phyloP scores from a whole-genome alignment of 2,888 invertebrate species.

The Acanthosepion pharaonis region DNA sequence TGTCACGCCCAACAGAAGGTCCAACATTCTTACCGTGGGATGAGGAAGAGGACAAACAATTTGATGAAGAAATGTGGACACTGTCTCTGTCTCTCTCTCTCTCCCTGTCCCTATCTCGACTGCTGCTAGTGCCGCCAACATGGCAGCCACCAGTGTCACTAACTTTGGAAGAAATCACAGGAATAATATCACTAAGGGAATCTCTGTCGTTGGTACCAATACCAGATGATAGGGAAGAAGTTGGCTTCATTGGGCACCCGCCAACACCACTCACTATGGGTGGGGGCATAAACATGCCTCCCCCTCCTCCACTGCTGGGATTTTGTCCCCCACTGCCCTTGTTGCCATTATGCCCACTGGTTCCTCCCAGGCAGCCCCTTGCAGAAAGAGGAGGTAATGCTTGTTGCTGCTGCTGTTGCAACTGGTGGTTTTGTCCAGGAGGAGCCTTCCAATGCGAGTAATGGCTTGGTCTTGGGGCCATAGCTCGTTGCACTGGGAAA shows the following conservation, averaged over 20 bases:
- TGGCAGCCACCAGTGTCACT: not conserved
- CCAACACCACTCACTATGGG: not conserved
- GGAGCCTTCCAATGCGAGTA: constrained; percentile 36
- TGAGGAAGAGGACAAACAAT: not conserved
- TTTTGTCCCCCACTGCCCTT: not conserved
- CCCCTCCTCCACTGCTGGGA: not conserved
- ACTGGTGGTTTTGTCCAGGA: not conserved
- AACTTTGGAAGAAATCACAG: constrained; percentile 38
- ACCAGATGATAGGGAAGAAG: not conserved
- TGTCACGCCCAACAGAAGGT: not conserved
- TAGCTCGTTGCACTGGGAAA: not conserved
- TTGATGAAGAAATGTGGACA: not conserved
- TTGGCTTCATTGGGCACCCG: not conserved
- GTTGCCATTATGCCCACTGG: not conserved
- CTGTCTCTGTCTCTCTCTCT: constrained; percentile 33
- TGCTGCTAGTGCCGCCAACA: not conserved
- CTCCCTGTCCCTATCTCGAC: constrained; percentile 25
- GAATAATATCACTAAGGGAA: not conserved
- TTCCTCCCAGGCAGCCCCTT: constrained; percentile 40
- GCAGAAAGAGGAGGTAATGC: not conserved
- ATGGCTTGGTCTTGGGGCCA: constrained; percentile 35
- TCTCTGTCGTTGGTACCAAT: not conserved
- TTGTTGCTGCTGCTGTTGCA: constrained; percentile 24
- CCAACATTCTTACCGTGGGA: constrained; percentile 17
- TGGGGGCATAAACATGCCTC: not conserved